Evolutionary conservation across 2,113 vertebrate species (phyloP), one percentile per base, ranked within the genome.

Genomic region (Otis tarda): DNA sequence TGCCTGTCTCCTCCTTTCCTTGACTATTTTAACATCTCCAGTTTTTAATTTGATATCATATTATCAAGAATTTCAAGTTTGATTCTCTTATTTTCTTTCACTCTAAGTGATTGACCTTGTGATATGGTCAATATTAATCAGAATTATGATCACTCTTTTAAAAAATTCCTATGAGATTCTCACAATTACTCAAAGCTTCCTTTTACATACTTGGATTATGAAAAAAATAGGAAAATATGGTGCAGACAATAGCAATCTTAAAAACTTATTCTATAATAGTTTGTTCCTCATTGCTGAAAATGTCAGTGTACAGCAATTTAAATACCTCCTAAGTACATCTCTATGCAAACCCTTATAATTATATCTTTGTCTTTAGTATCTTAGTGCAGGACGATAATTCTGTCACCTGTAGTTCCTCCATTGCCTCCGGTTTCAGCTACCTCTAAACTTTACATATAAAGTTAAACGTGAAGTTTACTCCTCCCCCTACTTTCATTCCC

Each of bases 401-500:
- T 43, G 27, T 47, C 45, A 77, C 20, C 18, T 49, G 25, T 68
- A 94, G 49, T 94, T 85, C 22, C 14, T 81, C 49, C 64, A 37
- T 10, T 57, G 14, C 39, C 28, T 83, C 43, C 53, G 93, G 37
- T 67, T 93, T 91, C 57, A 73, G 56, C 57, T 75, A 47, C 73
- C 73, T 84, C 28, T 27, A 85, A 67, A 60, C 13, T 61, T 74
- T 17, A 63, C 24, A 67, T 35, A 75, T 39, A 49, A 93, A 90
- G 67, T 95, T 93, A 23, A n/a, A 77, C 14, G 73, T 76, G 31
- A 89, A 83, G 77, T 87, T 94, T 79, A 84, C 69, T 89, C 88
- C 76, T 68, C 78, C 91, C 69, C 68, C 78, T 93, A 56, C 69
- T 95, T 90, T 60, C 63, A 55, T 53, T 70, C 55, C 79, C 69